phyloP scores from a whole-genome alignment of 2,888 invertebrate species.

The Phengaris alcon region DNA sequence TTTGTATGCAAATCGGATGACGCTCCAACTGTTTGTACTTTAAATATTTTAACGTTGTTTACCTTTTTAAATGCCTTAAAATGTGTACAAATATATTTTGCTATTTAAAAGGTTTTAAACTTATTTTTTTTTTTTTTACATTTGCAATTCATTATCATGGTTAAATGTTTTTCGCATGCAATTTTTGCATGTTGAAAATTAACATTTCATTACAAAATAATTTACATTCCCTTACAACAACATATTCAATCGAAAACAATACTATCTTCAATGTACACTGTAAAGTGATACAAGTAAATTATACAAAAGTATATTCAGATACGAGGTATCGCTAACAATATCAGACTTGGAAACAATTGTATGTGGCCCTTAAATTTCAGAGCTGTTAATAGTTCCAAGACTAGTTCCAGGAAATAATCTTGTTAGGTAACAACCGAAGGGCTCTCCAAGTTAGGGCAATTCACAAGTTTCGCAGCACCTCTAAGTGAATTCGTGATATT shows the following conservation, averaged over 20 bases:
- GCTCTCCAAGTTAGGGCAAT: constrained; percentile 64
- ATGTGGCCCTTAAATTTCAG: constrained; percentile 46
- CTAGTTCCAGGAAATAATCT: constrained; percentile 60
- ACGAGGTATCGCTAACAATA: constrained; percentile 29
- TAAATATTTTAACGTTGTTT: constrained; percentile 6
- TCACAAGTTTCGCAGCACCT: constrained; percentile 48
- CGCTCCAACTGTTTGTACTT: constrained; percentile 13
- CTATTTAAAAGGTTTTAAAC: neutral
- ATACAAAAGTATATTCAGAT: neutral
- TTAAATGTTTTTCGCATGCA: too few species aligned
- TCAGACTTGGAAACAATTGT: constrained; percentile 39
- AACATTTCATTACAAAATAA: neutral
- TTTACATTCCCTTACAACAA: neutral
- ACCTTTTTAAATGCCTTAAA: neutral
- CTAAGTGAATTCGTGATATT: constrained; percentile 41
- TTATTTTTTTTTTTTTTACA: neutral
- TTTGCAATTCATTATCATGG: too few species aligned
- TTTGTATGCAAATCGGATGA: constrained; percentile 26
- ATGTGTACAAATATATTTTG: neutral
- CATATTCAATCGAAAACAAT: neutral
- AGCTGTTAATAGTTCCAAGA: constrained; percentile 63
- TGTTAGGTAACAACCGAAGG: constrained; percentile 69
- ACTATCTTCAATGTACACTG: neutral
- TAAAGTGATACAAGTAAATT: neutral
- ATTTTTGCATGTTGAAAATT: neutral